Percentiles rank a stretch among this genome's conserved stretches.
These are phyloP conservation scores for Pterostichus niger DNA, from an alignment of 2,888 invertebrate genomes.

Conservation along the genomic window DNA sequence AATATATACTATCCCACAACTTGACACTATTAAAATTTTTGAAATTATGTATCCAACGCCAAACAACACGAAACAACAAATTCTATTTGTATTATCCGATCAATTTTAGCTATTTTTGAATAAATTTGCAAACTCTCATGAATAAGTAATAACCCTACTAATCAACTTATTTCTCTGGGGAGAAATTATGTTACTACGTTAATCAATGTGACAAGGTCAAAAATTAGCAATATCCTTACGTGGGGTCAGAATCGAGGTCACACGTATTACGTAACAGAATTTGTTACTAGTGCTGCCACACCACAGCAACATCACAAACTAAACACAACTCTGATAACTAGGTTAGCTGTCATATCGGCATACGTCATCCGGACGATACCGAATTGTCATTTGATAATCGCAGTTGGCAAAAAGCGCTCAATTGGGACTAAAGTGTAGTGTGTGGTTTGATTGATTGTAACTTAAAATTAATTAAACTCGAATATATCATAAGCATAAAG, in stretches of 20 bases:
- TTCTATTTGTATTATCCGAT: too few species aligned
- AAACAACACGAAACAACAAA: too few species aligned
- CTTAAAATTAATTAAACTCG: slow-evolving; percentile 31
- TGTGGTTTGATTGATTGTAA: slow-evolving; percentile 25
- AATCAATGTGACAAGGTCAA: slow-evolving; percentile 30
- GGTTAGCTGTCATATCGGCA: slow-evolving; percentile 47
- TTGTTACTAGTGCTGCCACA: slow-evolving; percentile 52
- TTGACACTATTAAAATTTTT: too few species aligned
- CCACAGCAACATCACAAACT: not conserved
- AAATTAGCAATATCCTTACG: slow-evolving; percentile 50
- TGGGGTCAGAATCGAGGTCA: slow-evolving; percentile 49
- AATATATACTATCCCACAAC: not conserved
- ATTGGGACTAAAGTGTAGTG: slow-evolving; percentile 32
- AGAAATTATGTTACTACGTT: slow-evolving; percentile 1
- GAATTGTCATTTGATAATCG: slow-evolving; percentile 34
- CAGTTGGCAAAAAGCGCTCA: slow-evolving; percentile 33
- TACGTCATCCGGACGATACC: slow-evolving; percentile 38
- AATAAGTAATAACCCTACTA: not conserved
- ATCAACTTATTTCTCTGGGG: not conserved
- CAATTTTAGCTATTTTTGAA: too few species aligned
- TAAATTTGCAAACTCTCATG: too few species aligned
- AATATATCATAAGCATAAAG: not conserved
- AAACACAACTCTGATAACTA: slow-evolving; percentile 19
- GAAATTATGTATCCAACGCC: too few species aligned
- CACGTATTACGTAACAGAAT: slow-evolving; percentile 27